phyloP scores from a whole-genome alignment of 2,888 invertebrate species.

The Antitype chi region DNA sequence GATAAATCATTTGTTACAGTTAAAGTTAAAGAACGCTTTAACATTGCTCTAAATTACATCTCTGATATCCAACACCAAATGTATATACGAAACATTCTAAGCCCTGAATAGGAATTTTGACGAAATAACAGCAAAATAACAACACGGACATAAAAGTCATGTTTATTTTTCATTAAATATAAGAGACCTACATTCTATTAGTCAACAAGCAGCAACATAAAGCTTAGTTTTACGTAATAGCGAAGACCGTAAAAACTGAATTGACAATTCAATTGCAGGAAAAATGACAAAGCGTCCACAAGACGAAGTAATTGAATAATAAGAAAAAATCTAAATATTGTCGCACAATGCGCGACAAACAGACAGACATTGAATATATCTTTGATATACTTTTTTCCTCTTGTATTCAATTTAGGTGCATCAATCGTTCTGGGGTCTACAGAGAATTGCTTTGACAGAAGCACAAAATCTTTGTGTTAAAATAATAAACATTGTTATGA shows the following conservation, averaged over 20 bases:
- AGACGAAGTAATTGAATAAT: constrained; percentile 46
- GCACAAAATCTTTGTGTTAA: constrained; percentile 2
- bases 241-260: constrained; percentile 52
- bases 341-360: constrained; percentile 28
- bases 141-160: not conserved
- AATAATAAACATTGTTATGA: not conserved
- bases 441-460: not conserved
- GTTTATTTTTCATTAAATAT: not conserved
- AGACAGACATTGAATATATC: constrained; percentile 28
- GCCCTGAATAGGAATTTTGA: not conserved
- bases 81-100: not conserved
- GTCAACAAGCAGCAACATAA: constrained; percentile 43
- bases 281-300: constrained; percentile 50
- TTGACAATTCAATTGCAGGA: constrained; percentile 62
- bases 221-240: constrained; percentile 52
- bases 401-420: constrained; percentile 7
- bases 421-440: not conserved
- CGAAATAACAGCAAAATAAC: not conserved
- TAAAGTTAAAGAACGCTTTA: constrained; percentile 62
- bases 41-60: constrained; percentile 25
- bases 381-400: constrained; percentile 7
- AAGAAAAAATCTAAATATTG: constrained; percentile 57
- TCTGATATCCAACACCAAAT: not conserved
- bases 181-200: constrained; percentile 4
- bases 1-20: constrained; percentile 61